phyloP scores from a whole-genome alignment of 2,797 vertebrate species.

The Tapera naevia region DNA sequence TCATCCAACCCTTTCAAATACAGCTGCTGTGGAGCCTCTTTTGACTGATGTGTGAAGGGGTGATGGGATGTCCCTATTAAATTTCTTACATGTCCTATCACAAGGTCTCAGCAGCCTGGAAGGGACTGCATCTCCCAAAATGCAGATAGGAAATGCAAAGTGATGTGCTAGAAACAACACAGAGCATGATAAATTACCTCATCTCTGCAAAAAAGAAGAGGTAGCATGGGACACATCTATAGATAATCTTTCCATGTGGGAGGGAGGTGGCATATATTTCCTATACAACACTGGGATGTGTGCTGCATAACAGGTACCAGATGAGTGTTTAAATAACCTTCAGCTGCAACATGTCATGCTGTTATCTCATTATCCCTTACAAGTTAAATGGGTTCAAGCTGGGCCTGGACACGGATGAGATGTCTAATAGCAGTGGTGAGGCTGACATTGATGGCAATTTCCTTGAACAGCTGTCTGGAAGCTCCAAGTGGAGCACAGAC shows the following conservation, averaged over 20 bases:
- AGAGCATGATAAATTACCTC: not conserved
- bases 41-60: not conserved
- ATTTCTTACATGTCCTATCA: not conserved
- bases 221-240: not conserved
- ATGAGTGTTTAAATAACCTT: slow-evolving; percentile 64
- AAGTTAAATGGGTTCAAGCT: slow-evolving; percentile 67
- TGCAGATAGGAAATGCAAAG: not conserved
- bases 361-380: slow-evolving; percentile 66
- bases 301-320: slow-evolving; percentile 67
- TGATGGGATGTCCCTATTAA: not conserved
- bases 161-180: not conserved
- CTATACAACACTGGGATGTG: slow-evolving; percentile 59
- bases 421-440: slow-evolving; percentile 42
- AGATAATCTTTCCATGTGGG: slow-evolving; percentile 50
- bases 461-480: slow-evolving; percentile 60
- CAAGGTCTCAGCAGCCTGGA: not conserved
- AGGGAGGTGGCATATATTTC: slow-evolving; percentile 64
- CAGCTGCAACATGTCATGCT: slow-evolving; percentile 65
- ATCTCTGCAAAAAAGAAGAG: not conserved
- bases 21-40: not conserved
- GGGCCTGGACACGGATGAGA: slow-evolving; percentile 44
- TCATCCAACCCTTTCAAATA: not conserved
- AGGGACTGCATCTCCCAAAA: not conserved
- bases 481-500: slow-evolving; percentile 59
- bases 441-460: slow-evolving; percentile 67